phyloP scores from a whole-genome alignment of 2,797 vertebrate species.

The Basileuterus tristriatus region DNA sequence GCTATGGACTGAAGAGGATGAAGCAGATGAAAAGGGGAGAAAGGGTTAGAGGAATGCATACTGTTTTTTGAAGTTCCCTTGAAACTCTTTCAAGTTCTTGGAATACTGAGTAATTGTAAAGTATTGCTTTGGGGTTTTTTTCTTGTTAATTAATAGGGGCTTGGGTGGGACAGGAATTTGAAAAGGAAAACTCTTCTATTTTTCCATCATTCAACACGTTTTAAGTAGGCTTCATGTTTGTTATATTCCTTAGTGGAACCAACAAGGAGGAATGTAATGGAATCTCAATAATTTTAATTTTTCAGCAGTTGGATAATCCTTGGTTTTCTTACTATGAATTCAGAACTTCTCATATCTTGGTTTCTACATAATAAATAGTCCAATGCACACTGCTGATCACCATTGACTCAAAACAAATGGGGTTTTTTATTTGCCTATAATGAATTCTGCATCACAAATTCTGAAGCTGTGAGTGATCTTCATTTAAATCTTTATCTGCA shows the following conservation, averaged over 20 bases:
- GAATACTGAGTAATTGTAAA: neutral
- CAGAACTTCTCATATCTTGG: neutral
- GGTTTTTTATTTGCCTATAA: neutral
- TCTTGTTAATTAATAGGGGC: neutral
- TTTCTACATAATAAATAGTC: neutral
- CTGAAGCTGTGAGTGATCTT: neutral
- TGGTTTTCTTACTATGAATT: neutral
- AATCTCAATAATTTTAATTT: neutral
- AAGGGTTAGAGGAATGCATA: neutral
- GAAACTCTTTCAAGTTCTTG: neutral
- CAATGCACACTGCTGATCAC: neutral
- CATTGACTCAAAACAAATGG: neutral
- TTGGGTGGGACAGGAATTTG: neutral
- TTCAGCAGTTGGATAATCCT: neutral
- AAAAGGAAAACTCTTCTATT: neutral
- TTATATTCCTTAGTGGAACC: neutral
- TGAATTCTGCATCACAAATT: neutral
- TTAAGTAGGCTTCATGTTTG: neutral
- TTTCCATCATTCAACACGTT: neutral
- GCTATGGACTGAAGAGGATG: neutral
- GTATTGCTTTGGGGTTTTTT: neutral
- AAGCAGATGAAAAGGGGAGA: neutral
- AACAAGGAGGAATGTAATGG: neutral
- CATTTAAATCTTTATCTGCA: neutral
- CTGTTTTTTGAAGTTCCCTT: neutral